Evolutionary conservation across 2,797 vertebrate genomes (phyloP).

Genomic region (Scyliorhinus canicula): DNA sequence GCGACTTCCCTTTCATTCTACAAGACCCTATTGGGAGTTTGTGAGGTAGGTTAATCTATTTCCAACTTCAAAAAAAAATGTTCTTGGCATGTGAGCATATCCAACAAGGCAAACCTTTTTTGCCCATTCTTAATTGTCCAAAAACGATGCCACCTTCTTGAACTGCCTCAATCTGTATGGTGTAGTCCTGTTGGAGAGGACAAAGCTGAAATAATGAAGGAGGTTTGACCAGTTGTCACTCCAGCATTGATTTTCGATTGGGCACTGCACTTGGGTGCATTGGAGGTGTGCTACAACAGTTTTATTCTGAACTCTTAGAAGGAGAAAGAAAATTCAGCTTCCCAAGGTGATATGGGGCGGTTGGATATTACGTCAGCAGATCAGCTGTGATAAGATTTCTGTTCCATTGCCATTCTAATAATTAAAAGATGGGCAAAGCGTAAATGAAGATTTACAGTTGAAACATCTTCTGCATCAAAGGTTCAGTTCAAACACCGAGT

Average conservation of each 20-base stretch:
- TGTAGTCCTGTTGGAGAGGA: not conserved
- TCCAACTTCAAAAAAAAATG: not conserved
- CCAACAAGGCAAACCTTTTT: not conserved
- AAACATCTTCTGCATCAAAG: slow-evolving; percentile 56
- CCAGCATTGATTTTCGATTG: not conserved
- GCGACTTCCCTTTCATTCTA: too few species aligned
- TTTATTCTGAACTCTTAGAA: not conserved
- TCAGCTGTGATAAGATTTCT: slow-evolving; percentile 7
- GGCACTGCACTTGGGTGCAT: not conserved
- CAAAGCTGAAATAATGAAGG: not conserved
- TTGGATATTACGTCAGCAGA: too few species aligned
- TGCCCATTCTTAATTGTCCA: not conserved
- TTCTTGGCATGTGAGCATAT: not conserved
- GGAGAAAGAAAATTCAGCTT: not conserved
- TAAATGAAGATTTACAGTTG: slow-evolving; percentile 66
- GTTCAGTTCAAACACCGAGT: slow-evolving; percentile 54
- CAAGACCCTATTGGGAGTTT: not conserved
- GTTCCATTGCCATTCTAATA: slow-evolving; percentile 41
- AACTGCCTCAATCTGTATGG: not conserved
- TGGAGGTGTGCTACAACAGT: not conserved
- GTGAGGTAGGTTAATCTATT: not conserved
- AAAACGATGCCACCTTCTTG: not conserved
- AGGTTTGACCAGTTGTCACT: not conserved
- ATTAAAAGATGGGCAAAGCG: slow-evolving; percentile 63
- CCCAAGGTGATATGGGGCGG: not conserved